A percentile compares a stretch with the other conserved stretches of the same genome.
phyloP scores from a whole-genome alignment of 2,888 invertebrate genomes.

The Hemaris fuciformis region DNA sequence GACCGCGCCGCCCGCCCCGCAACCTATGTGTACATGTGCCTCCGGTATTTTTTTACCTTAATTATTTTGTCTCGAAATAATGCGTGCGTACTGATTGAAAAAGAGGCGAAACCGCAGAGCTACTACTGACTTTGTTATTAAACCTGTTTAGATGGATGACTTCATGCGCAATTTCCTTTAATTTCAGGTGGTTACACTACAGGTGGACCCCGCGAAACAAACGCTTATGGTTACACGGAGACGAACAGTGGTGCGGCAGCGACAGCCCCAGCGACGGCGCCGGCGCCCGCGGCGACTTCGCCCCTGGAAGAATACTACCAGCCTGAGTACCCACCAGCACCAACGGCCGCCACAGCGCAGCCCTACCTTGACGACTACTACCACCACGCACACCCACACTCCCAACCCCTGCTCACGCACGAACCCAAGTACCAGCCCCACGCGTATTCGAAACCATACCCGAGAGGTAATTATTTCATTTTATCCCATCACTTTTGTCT shows the following conservation, averaged over 20 bases:
- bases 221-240: conserved; percentile 75
- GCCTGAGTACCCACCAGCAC: conserved; percentile 71
- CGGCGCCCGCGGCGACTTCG: conserved; percentile 67
- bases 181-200: conserved; percentile 80
- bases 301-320: conserved; percentile 80
- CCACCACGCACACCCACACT: conserved; percentile 88
- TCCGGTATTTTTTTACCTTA: neutral
- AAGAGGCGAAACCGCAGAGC: neutral
- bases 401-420: conserved; percentile 79
- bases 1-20: conserved; percentile 35
- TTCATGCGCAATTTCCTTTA: conserved; percentile 5
- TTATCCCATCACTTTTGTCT: neutral
- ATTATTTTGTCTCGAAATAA: neutral
- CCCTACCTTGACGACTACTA: conserved; percentile 87
- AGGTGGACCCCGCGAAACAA: conserved; percentile 77
- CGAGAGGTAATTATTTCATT: conserved; percentile 81
- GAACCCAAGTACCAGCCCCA: conserved; percentile 88
- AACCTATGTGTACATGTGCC: conserved; percentile 21
- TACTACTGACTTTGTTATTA: too few relatives aligned
- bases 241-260: conserved; percentile 51
- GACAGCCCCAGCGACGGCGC: conserved; percentile 51
- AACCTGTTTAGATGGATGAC: too few relatives aligned
- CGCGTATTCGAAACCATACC: conserved; percentile 86
- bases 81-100: neutral
- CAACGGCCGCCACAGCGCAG: conserved; percentile 75